Base-by-base conservation (phyloP, 2,888 invertebrate genomes). In the Endotricha flammealis region DNA sequence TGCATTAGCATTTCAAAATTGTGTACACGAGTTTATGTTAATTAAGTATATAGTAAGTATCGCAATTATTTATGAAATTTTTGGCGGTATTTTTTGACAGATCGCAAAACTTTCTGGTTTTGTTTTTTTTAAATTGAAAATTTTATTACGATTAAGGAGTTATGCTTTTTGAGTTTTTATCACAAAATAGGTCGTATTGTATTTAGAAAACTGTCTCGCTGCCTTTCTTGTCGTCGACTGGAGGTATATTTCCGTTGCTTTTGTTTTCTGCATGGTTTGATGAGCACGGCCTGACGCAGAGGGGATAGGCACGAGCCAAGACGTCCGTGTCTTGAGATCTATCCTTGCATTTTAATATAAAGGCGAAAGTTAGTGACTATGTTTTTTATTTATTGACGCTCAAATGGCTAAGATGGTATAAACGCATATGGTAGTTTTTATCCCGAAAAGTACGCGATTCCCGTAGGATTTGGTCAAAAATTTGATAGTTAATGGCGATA, bases 211-310 rank as follows among this genome's bases (percentile, higher is more conserved):
- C 77, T 78, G 72, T 73, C 69, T 68, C 61, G 61, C 46, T 46
- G 59, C 53, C 54, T 75, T 77, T 80, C 83, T 82, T 81, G 80
- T 77, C 71, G 71, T 61, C 63, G 73, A 83, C 85, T 85, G 82
- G 61, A 70, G 68, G 66, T 69, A 71, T 72, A 66, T 75, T 68
- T 77, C 79, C 78, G 74, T 64, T 63, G 79, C 77, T 76, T 80
- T 85, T 86, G 83, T 86, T 79, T 79, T 72, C 53, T 72, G 46
- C 76, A 83, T 63, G 83, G 59, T 80, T 80, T 79, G 80, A 45
- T 82, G 79, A 72, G 44, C 82, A 82, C 73, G 64, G 39, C 39
- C 40, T 29, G 50, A 42, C 57, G 42, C 58, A 63, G 64, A 61
- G 44, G 71, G 62, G 69, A 54, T 65, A 39, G 75, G 79, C 78